A percentile compares a stretch with the other conserved stretches of the same genome.
Evolutionary conservation across 2,797 vertebrate species (phyloP).

Genomic region (Falco columbarius): DNA sequence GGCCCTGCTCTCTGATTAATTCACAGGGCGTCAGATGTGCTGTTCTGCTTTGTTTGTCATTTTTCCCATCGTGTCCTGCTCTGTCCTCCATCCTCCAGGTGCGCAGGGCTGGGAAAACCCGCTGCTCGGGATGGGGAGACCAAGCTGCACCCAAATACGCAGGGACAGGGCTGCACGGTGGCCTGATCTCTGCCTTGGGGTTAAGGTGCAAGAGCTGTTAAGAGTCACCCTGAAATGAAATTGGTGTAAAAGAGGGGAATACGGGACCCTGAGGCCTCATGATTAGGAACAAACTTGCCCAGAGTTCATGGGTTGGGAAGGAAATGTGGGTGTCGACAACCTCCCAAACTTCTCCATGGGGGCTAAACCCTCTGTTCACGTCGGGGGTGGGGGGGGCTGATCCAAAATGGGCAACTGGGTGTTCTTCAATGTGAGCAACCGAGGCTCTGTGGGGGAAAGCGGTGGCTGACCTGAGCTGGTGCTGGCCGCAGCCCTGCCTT

Average conservation of each 20-base stretch:
- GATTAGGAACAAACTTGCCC: not conserved
- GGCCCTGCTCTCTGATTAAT: constrained; percentile 83
- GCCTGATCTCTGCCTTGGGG: not conserved
- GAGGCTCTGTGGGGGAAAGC: not conserved
- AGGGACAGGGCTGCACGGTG: not conserved
- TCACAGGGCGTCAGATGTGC: constrained; percentile 80
- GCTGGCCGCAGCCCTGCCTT: not conserved
- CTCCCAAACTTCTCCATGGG: not conserved
- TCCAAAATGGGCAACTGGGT: not conserved
- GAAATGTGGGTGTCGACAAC: no score
- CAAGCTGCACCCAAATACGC: not conserved
- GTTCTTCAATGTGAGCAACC: not conserved
- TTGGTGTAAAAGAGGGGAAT: not conserved
- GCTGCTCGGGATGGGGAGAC: rapidly evolving
- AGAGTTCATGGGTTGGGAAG: no score
- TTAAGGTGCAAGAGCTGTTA: not conserved
- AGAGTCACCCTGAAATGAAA: not conserved
- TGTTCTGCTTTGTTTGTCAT: constrained; percentile 87
- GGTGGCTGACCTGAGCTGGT: not conserved
- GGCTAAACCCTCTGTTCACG: not conserved
- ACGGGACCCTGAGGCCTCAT: rapidly evolving
- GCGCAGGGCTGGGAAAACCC: not conserved
- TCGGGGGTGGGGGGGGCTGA: no score
- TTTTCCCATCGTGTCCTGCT: not conserved
- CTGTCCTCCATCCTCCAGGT: not conserved